These are phyloP conservation scores for Lampris megalopsis DNA, from an alignment of 2,113 vertebrate species.

Conservation along the genomic window DNA sequence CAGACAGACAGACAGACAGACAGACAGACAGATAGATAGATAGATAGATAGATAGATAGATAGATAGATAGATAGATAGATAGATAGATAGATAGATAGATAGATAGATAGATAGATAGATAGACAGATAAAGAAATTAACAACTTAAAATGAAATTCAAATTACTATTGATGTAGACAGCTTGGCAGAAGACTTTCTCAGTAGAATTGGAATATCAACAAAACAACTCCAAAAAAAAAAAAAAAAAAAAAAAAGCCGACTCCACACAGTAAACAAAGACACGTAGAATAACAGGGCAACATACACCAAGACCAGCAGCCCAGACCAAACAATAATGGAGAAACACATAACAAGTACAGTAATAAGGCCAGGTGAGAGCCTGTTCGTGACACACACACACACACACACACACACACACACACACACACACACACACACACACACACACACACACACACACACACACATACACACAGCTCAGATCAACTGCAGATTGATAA, in stretches of 20 bases:
- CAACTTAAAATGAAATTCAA: neutral
- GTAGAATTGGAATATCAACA: neutral
- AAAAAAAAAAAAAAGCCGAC: too few relatives aligned
- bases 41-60: too few relatives aligned
- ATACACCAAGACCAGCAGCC: conserved; percentile 4
- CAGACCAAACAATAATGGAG: conserved; percentile 4
- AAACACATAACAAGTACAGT: too few relatives aligned
- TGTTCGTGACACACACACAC: too few relatives aligned
- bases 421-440: too few relatives aligned
- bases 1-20: too few relatives aligned
- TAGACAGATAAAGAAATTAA: neutral
- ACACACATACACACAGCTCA: neutral
- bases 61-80: too few relatives aligned
- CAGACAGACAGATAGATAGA: too few relatives aligned
- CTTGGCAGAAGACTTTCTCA: neutral
- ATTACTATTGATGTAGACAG: neutral
- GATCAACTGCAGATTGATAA: neutral
- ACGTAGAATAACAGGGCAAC: conserved; percentile 4
- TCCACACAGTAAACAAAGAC: neutral
- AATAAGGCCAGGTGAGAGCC: neutral
- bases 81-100: neutral
- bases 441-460: too few relatives aligned
- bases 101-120: neutral
- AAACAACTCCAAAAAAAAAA: too few relatives aligned
- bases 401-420: too few relatives aligned